Evolutionary conservation across 1,140 invertebrate genomes (phyloP).

Genomic region (Panulirus ornatus): DNA sequence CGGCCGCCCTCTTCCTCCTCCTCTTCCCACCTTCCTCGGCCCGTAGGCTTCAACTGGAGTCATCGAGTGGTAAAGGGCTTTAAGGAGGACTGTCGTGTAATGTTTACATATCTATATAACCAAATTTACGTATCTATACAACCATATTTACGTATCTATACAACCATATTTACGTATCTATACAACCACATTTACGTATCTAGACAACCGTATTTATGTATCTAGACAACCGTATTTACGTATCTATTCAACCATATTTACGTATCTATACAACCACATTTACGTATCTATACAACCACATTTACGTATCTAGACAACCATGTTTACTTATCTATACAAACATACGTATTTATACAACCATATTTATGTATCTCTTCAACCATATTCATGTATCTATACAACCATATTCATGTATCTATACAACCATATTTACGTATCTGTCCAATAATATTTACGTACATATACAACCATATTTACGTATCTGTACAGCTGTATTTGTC

Average conservation of each 20-base stretch:
- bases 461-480: not conserved
- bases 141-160: not conserved
- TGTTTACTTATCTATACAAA: not conserved
- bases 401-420: not conserved
- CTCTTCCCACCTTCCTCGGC: not conserved
- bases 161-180: not conserved
- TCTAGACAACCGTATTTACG: conserved; percentile 13
- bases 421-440: not conserved
- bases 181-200: conserved; percentile 15
- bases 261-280: not conserved
- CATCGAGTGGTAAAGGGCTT: no score
- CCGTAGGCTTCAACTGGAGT: not conserved
- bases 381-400: conserved; percentile 15
- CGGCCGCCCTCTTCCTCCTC: not conserved
- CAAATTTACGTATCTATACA: not conserved
- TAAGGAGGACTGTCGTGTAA: no score
- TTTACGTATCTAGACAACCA: not conserved
- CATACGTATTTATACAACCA: conserved; percentile 5
- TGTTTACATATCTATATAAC: not conserved
- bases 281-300: not conserved
- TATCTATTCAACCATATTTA: not conserved
- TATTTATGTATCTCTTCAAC: not conserved
- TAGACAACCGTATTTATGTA: conserved; percentile 24
- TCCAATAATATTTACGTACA: not conserved
- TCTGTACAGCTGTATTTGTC: not conserved